Base-by-base conservation (phyloP, 2,113 vertebrate species). In the Cynoglossus semilaevis region DNA sequence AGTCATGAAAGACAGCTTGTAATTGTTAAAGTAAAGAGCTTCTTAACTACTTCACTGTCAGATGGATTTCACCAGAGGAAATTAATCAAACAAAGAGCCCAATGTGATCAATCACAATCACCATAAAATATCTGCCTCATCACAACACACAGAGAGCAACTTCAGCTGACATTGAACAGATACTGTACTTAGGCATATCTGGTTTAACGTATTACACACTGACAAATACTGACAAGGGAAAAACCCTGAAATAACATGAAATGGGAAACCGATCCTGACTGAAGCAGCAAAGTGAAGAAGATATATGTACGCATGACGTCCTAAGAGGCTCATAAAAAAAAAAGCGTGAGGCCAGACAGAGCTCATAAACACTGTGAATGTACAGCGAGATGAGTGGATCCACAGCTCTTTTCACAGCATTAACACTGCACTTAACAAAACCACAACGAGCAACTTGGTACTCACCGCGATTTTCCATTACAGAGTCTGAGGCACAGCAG, bases 401-500 rank as follows among this genome's bases (percentile, higher is more conserved):
- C 29, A 42, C 65, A 65, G 70, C 54, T 66, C 52, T 58, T 38
- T 40, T 58, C 66, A 11, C 62, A 70, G 68, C 64, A 63, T 79
- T 77, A 80, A 79, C 62, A 77, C 66, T 55, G 57, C 77, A 78
- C 74, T 80, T 72, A 47, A 77, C 58, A 76, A 77, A 29, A 60
- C 63, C 77, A 77, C 76, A 71, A 72, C 5, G 1, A 66, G 41
- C 41, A 61, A 67, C 38, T 55, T 66, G 55, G 54, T 74, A 89
- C 91, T 90, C 81, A 91, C 91, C 91, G 74, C 74, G 87, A 88
- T 89, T 89, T 89, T 92, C 91, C 91, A 92, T 92, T 81, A 92
- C 90, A 88, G 85, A 85, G 82, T 81, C 79, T 81, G 85, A 86
- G 77, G 85, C 78, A 57, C 74, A 82, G 52, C 82, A 65, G 72